phyloP scores from a whole-genome alignment of 2,797 vertebrate genomes.

The Argyrosomus regius region DNA sequence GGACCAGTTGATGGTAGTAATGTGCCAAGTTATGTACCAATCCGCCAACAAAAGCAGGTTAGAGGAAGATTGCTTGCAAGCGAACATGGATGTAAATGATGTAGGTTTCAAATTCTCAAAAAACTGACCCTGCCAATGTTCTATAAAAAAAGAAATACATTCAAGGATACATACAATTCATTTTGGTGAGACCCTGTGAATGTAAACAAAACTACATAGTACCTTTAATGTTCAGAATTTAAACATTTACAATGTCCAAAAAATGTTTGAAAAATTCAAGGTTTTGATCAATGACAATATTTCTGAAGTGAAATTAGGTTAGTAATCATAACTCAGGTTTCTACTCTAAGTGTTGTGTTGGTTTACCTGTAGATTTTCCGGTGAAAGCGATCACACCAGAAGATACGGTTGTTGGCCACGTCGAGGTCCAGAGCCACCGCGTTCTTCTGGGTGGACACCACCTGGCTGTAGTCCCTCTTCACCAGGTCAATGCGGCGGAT shows the following conservation, averaged over 20 bases:
- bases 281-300: background rate
- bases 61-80: background rate
- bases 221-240: background rate
- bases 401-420: slow-evolving; percentile 93
- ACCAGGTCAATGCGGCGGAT: slow-evolving; percentile 94
- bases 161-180: background rate
- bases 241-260: background rate
- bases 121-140: background rate
- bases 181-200: background rate
- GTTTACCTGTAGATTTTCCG: slow-evolving; percentile 95
- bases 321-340: background rate
- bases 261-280: no score
- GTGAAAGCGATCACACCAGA: slow-evolving; percentile 98
- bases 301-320: background rate
- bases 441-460: slow-evolving; percentile 96
- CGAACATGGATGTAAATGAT: background rate
- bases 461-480: slow-evolving; percentile 94
- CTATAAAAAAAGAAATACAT: background rate
- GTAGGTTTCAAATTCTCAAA: background rate
- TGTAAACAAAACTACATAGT: background rate
- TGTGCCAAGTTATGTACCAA: background rate
- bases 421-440: slow-evolving; percentile 95
- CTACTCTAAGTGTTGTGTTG: background rate
- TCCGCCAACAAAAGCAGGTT: background rate
- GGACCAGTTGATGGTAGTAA: background rate